Base-by-base conservation (phyloP, 2,888 invertebrate genomes). In the Leptura quadrifasciata region DNA sequence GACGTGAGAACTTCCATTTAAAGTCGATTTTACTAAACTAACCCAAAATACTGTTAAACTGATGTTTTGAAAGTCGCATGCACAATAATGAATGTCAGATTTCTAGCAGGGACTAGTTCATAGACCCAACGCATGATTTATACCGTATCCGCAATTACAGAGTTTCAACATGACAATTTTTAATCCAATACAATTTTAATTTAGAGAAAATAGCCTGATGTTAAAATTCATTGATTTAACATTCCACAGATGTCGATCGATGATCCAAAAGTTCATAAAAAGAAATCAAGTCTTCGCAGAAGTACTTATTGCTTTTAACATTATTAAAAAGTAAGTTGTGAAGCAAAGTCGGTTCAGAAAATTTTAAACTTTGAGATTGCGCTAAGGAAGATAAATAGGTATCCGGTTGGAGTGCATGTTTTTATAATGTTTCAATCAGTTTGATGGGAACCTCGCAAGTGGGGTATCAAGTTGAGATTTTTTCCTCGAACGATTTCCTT, bases 381-480 rank as follows among this genome's bases (percentile, higher is more conserved):
- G 75, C 76, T 78, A 77, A 77, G 71, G 75, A 81, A 80, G 82
- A 82, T 81, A 78, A 82, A 82, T 82, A 74, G 79, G 71, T 63
- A 69, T 75, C 68, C 57, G 70, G 69, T 61, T 18, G 55, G 65
- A 58, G 74, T 76, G 76, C 82, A 82, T 82, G 82, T 82, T 81
- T 82, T 82, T 82, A 81, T 82, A 82, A 82, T 82, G 81, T 82
- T 81, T 78, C 82, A 82, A 82, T 82, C 82, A 82, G 82, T 82
- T 81, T 82, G 82, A 82, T 82, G 82, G 82, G 79, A 80, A 82
- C 76, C 79, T 75, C 74, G 77, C 80, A 77, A 80, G 76, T 81
- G 79, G 78, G 74, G 68, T 75, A 74, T 78, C 79, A 76, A 72
- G 80, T 82, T 79, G 76, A 81, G 82, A 82, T 82, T 82, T 82